phyloP scores from a whole-genome alignment of 1,140 invertebrate genomes.

The Meloidogyne hapla region DNA sequence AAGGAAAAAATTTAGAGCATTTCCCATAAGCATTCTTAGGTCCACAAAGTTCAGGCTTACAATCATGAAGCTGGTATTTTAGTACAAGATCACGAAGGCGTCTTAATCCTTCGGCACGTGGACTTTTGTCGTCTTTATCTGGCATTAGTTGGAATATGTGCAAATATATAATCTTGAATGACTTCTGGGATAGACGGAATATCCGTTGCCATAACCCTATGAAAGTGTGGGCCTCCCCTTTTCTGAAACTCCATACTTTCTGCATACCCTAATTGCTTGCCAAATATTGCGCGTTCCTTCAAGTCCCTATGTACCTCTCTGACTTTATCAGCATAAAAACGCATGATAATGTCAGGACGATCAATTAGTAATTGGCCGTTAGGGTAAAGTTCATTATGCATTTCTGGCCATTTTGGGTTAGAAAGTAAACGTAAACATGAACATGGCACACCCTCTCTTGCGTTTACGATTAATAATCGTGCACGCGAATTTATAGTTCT shows the following conservation, averaged over 20 bases:
- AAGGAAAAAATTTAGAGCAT: too few species aligned
- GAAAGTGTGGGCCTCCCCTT: background rate
- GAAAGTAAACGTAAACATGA: background rate
- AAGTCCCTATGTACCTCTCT: background rate
- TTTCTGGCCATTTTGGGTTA: background rate
- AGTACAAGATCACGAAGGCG: too few species aligned
- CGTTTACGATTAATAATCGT: too few species aligned
- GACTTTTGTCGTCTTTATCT: too few species aligned
- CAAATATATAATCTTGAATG: too few species aligned
- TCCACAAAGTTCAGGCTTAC: too few species aligned
- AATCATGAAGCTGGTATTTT: too few species aligned
- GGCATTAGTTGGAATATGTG: too few species aligned
- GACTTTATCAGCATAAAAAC: background rate
- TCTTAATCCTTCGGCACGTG: too few species aligned
- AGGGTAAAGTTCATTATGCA: background rate
- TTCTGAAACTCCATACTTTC: constrained; percentile 15
- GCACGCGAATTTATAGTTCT: background rate
- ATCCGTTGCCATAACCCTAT: background rate
- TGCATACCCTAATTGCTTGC: background rate
- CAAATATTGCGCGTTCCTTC: background rate
- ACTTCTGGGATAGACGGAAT: too few species aligned
- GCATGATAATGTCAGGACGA: background rate
- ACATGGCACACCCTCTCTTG: background rate
- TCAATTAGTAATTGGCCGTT: background rate
- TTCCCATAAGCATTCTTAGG: too few species aligned